phyloP scores from a whole-genome alignment of 2,888 invertebrate genomes.

The Tipula helvola region DNA sequence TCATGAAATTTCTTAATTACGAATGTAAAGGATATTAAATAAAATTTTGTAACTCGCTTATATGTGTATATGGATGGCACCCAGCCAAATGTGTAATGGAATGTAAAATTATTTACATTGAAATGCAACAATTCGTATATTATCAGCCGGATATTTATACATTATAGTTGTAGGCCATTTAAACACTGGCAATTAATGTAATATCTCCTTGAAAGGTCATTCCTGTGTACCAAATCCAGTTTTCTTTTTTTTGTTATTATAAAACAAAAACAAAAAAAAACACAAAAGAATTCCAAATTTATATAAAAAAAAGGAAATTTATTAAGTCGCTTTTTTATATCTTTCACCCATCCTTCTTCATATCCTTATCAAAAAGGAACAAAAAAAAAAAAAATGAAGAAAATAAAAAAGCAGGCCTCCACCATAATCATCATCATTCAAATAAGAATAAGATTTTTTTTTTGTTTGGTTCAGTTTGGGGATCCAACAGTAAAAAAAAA shows the following conservation, averaged over 20 bases:
- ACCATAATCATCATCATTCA: slow-evolving; percentile 9
- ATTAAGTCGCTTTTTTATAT: background rate
- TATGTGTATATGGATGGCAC: background rate
- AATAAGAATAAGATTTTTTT: background rate
- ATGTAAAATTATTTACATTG: background rate
- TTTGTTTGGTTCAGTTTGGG: background rate
- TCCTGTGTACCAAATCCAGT: background rate
- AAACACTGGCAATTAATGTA: background rate
- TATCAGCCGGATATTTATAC: background rate
- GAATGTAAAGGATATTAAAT: background rate
- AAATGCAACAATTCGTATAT: background rate
- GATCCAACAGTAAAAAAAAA: background rate
- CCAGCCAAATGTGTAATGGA: background rate
- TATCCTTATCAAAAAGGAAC: background rate
- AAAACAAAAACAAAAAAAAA: background rate
- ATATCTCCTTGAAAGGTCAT: background rate
- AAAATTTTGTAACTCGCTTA: background rate
- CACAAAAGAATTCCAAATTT: background rate
- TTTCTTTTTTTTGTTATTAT: background rate
- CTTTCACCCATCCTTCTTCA: background rate
- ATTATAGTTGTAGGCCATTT: background rate
- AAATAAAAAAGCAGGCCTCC: slow-evolving; percentile 4
- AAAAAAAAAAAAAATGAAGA: background rate
- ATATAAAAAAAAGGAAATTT: background rate
- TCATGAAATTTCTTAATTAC: background rate